Evolutionary conservation across 1,140 invertebrate genomes (phyloP), one percentile per base, ranked within the genome.

Genomic region (Mylabris phalerata): DNA sequence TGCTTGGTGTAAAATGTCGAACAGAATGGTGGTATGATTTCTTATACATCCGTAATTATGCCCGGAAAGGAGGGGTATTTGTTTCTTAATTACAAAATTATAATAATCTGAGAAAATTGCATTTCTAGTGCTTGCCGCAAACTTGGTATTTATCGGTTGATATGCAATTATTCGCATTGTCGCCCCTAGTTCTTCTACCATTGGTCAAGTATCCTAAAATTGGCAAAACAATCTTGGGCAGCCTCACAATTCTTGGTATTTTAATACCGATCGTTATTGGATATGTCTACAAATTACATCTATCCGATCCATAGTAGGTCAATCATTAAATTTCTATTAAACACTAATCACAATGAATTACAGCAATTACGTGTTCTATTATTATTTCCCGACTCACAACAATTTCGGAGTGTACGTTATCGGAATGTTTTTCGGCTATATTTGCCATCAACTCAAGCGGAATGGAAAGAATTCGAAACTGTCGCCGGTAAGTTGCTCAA

Each of bases 401-500:
- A 67, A 79, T 64, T 76, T 77, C 40, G 73, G 77, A 4, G 78
- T 82, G 0, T 84, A 80, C 70, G 62, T 84, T 11, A 72, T 82
- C 9, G 82, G 82, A 24, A 77, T 83, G 50, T 65, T 79, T 11
- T 64, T 76, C 11, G 82, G 82, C 19, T 19, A 24, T 83, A 81
- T 60, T 40, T 50, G 5, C 46, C 61, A 57, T 49, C 50, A 49
- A 39, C 26, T 61, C 7, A 63, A 60, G 32, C 27, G 46, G 47
- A 10, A 32, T 32, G 32, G 32, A 32, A 32, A 32, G 7, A 32
- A 32, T 32, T 19, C 19, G 19, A 19, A 19, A 19, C 19, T 19
- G 19, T 19, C 19, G 1, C 19, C 19, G 19, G 19, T 19, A 19
- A 19, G 19, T 19, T 19, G 1, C 19, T 19, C 19, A 19, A 19